Base-by-base conservation (phyloP, 2,113 vertebrate species). In the Hymenochirus boettgeri region DNA sequence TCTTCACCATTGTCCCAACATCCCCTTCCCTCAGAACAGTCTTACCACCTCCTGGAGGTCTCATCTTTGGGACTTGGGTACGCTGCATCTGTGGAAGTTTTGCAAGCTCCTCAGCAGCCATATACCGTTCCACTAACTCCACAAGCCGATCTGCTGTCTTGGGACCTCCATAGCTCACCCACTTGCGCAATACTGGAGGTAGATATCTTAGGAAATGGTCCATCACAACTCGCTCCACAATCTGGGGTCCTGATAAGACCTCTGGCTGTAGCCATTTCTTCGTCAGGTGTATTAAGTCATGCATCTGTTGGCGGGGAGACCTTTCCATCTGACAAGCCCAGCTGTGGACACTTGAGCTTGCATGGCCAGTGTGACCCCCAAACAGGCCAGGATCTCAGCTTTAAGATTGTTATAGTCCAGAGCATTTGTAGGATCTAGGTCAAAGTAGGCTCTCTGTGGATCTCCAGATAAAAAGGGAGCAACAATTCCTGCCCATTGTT, bases 181-280 rank as follows among this genome's bases (percentile, higher is more conserved):
- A 48, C 1, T 19, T 19, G 3, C 46, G n/a, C 5, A 48, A 8
- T 19, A 18, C 21, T n/a, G 2, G 2, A 6, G 46, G 10, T 8
- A 48, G n/a, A 1, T 2, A 3, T 9, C 9, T 9, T 7, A 48
- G 10, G 17, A 18, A 48, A 3, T 7, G 2, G 46, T 18, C 46
- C 46, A 48, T 48, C 17, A 19, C 8, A 8, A 3, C n/a, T 9
- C 46, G 8, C n/a, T 48, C 15, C 13, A 48, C 46, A 10, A 46
- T 17, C 1, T 46, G 12, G n/a, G 42, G 42, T 13, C 5, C 42
- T 46, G 42, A 13, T 15, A 48, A 48, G 9, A 21, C 21, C 8
- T 48, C 9, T 17, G 46, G 46, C n/a, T 48, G 15, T 21, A 48
- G 46, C 46, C 46, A 48, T n/a, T 48, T 48, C 46, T 6, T 48